A percentile compares a stretch with the other conserved stretches of the same genome.
Evolutionary conservation across 1,140 invertebrate species (phyloP).

Genomic region (Caenorhabditis brenneri): DNA sequence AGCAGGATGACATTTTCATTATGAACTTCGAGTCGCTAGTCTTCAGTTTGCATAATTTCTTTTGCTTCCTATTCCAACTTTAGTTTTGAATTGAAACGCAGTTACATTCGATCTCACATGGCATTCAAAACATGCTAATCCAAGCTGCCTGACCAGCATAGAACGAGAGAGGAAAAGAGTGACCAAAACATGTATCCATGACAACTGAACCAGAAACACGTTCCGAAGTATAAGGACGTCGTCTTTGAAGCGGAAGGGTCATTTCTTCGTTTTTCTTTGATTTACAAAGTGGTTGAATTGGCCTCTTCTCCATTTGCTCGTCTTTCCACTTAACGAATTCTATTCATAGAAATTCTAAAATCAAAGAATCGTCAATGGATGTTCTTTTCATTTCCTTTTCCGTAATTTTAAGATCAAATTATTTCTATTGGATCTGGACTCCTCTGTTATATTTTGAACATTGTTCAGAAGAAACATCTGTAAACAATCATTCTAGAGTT

Average conservation of each 20-base stretch:
- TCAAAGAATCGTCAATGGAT: background rate
- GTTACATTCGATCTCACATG: background rate
- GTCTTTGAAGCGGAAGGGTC: conserved; percentile 37
- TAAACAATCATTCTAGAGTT: too few species aligned
- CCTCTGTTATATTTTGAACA: too few species aligned
- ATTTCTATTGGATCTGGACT: too few species aligned
- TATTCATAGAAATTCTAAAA: background rate
- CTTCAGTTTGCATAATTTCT: too few species aligned
- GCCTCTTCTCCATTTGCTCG: background rate
- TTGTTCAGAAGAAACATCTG: too few species aligned
- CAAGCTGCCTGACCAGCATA: background rate
- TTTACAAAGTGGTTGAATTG: background rate
- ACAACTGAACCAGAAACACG: conserved; percentile 40
- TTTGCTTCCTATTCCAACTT: background rate
- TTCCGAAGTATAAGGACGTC: background rate
- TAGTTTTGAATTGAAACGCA: background rate
- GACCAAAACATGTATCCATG: background rate
- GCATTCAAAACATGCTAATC: background rate
- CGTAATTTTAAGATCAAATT: background rate
- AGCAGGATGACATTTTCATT: too few species aligned
- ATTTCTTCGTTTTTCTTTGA: background rate
- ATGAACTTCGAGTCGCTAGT: too few species aligned
- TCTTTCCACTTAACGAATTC: background rate
- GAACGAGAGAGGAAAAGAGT: background rate
- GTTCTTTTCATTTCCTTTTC: background rate